Evolutionary conservation across 2,113 vertebrate genomes (phyloP).

Genomic region (Ochotona princeps): DNA sequence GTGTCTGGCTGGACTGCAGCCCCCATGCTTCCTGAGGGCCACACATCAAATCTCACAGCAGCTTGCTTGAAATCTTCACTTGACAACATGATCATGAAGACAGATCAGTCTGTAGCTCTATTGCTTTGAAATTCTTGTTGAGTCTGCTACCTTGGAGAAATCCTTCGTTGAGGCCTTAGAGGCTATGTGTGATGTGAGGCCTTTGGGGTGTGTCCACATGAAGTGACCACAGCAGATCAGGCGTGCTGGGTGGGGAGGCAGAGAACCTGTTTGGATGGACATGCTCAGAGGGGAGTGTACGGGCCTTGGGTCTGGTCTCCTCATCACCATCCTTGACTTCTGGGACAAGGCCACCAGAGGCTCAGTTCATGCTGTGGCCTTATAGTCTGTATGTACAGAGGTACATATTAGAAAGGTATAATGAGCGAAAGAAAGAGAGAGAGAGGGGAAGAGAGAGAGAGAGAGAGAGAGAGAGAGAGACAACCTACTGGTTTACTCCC

Average conservation of each 20-base stretch:
- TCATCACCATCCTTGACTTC: background rate
- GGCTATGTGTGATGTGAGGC: background rate
- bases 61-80: background rate
- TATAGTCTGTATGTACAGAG: too few species aligned
- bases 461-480: too few species aligned
- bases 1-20: background rate
- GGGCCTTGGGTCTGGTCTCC: background rate
- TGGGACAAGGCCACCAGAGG: background rate
- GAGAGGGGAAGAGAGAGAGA: too few species aligned
- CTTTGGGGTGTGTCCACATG: background rate
- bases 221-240: background rate
- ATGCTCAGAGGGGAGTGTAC: background rate
- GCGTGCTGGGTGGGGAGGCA: background rate
- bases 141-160: background rate
- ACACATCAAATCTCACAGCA: background rate
- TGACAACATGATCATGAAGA: background rate
- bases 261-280: background rate
- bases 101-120: background rate
- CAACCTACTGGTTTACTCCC: too few species aligned
- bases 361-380: background rate
- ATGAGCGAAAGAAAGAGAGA: too few species aligned
- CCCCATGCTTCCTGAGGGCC: background rate
- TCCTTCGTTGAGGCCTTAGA: background rate
- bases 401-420: too few species aligned
- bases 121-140: background rate